A percentile compares a stretch with the other conserved stretches of the same genome.
These are phyloP conservation scores for Mirza zaza DNA, from an alignment of 2,113 vertebrate species.

Conservation along the genomic window DNA sequence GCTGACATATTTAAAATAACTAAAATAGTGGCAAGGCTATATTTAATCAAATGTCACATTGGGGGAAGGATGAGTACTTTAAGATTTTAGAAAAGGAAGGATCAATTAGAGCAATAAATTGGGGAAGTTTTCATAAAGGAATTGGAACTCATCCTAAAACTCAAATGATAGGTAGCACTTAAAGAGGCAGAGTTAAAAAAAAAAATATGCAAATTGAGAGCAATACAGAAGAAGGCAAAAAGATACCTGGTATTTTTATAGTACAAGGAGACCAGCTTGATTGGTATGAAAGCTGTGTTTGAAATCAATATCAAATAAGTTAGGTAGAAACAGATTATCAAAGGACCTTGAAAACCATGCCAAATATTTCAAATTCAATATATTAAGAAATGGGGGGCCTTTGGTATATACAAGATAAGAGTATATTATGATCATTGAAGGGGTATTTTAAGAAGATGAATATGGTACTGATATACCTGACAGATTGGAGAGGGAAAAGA, in stretches of 20 bases:
- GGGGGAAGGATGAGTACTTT: background rate
- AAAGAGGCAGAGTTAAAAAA: background rate
- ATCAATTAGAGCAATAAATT: conserved; percentile 24
- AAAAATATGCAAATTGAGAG: background rate
- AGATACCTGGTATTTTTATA: conserved; percentile 37
- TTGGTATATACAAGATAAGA: background rate
- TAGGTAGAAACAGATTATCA: background rate
- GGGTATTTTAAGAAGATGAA: background rate
- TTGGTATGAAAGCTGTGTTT: background rate
- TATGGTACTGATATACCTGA: background rate
- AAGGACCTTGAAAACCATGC: conserved; percentile 7
- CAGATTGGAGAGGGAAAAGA: background rate
- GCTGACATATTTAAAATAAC: conserved; percentile 19
- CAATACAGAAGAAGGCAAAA: conserved; percentile 14
- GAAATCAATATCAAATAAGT: conserved; percentile 49
- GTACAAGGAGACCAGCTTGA: background rate
- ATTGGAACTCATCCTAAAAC: background rate
- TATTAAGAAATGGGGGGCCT: background rate
- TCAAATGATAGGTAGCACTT: background rate
- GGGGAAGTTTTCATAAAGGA: background rate
- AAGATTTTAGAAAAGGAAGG: background rate
- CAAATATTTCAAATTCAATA: conserved; percentile 23
- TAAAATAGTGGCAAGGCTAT: conserved; percentile 25
- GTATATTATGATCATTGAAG: background rate
- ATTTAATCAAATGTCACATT: conserved; percentile 23